Conservation (phyloP, 2,797 vertebrate species). For the Cottoperca gobio region DNA sequence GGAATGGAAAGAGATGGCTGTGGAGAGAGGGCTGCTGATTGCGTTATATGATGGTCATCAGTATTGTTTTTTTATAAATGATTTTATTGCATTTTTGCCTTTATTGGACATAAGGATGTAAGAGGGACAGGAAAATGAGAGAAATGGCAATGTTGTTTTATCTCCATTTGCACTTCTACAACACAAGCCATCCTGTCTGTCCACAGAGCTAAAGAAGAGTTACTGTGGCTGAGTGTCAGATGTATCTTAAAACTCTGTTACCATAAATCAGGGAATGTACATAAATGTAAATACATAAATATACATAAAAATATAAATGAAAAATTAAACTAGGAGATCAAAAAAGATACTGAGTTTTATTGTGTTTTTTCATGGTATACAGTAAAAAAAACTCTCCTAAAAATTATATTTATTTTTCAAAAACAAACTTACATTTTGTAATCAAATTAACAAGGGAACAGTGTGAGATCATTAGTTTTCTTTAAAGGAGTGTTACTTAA, state of each 20-base stretch:
- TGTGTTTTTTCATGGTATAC: background rate
- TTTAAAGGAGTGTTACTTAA: too few species aligned
- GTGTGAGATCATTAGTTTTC: too few species aligned
- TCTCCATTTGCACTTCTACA: background rate
- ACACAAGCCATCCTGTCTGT: background rate
- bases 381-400: background rate
- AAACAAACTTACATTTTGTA: background rate
- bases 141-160: background rate
- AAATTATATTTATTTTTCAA: background rate
- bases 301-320: too few species aligned
- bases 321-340: constrained; percentile 13
- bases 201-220: background rate
- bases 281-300: too few species aligned
- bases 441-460: background rate
- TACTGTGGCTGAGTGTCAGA: background rate
- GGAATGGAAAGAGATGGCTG: background rate
- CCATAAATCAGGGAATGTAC: constrained; percentile 28
- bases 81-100: constrained; percentile 16
- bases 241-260: background rate
- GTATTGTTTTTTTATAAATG: background rate
- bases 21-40: constrained; percentile 1
- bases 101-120: constrained; percentile 2
- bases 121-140: constrained; percentile 4
- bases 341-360: constrained; percentile 14
- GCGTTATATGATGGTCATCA: constrained; percentile 11